Base-by-base conservation (phyloP, 2,888 invertebrate genomes). In the Dolomedes plantarius region DNA sequence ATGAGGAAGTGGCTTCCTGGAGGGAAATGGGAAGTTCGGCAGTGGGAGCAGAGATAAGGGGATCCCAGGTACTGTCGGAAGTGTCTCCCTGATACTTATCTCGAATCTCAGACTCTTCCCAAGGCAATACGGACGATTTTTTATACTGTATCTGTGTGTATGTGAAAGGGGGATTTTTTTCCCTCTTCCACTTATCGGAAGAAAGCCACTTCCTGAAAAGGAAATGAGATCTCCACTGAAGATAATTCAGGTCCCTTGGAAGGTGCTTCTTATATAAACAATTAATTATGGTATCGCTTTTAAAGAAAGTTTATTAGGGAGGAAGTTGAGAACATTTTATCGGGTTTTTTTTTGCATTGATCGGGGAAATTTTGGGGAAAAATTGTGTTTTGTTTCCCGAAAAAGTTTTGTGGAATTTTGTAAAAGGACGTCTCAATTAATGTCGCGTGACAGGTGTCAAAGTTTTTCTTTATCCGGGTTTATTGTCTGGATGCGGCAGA, bases 1-100 rank as follows among this genome's bases (percentile, higher is more conserved):
- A 76, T 76, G 76, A 77, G 72, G 77, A 65, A 77, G 72, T 68
- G 19, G 41, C 73, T 77, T 83, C 83, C 77, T 76, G 72, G 11
- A 19, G 46, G 36, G 72, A 50, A 73, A 50, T 65, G 74, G 69
- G 65, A 71, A 71, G 77, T 69, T 39, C 39, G 62, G 81, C 68
- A 75, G 69, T 39, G 39, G 71, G 72, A 69, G 39, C 41, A 28
- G 11, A 69, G 83, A 83, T 76, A 76, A 83, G 83, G 72, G 71
- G 72, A 56, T 56, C 28, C 68, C 77, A 83, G 82, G 82, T 82
- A 82, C 82, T 76, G 82, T 82, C 83, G 83, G 83, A 83, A 83
- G 73, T 77, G 71, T 83, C 72, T 73, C 41, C 16, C 32, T 41
- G 77, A 77, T 77, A 83, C 83, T 83, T 83, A 83, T 83, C 83